Evolutionary conservation across 1,140 invertebrate species (phyloP).

Genomic region (Eupristina koningsbergeri): DNA sequence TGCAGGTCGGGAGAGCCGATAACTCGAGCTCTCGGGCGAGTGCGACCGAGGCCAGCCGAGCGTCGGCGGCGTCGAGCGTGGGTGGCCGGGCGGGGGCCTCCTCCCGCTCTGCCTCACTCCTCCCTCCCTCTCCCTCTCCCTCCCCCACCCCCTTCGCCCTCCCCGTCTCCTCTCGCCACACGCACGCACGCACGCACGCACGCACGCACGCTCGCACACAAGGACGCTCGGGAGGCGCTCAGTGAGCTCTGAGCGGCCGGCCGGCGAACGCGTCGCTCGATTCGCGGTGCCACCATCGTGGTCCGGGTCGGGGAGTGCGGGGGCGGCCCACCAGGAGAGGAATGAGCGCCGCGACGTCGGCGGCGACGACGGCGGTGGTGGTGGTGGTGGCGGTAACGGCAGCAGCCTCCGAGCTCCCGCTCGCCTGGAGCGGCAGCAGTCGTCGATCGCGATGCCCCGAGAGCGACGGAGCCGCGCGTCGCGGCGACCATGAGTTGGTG

Average conservation of each 20-base stretch:
- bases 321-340: constrained; percentile 31
- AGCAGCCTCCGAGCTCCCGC: constrained; percentile 15
- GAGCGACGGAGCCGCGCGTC: background rate
- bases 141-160: background rate
- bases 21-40: background rate
- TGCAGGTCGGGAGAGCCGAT: constrained; percentile 6
- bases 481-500: background rate
- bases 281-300: background rate
- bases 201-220: background rate
- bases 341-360: background rate
- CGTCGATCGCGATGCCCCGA: constrained; percentile 4
- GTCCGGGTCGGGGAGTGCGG: background rate
- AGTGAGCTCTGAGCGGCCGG: constrained; percentile 67
- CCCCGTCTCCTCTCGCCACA: no score
- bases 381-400: background rate
- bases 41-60: background rate
- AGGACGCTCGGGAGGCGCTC: constrained; percentile 27
- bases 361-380: background rate
- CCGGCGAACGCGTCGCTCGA: constrained; percentile 58
- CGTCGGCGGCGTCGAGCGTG: background rate
- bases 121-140: background rate
- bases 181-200: background rate
- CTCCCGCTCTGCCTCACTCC: no score
- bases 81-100: no score
- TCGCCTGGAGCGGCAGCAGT: background rate